Base-by-base conservation (phyloP, 1,140 invertebrate species). In the Aleiodes sp. region DNA sequence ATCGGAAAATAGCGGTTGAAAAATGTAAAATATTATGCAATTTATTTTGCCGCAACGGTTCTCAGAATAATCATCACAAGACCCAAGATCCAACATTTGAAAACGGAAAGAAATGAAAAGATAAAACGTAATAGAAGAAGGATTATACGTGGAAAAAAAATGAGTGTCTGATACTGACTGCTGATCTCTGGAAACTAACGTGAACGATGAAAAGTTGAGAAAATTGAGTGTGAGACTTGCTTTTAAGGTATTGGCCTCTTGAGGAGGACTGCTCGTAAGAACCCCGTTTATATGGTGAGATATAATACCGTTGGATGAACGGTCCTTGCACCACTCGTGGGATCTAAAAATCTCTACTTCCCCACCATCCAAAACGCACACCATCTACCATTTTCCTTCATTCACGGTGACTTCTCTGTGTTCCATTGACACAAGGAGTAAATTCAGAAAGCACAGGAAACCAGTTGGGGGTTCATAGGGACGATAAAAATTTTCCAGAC, bases 171-270 rank as follows among this genome's bases (percentile, higher is more conserved):
- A 37, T 62, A 61, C 26, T 37, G 52, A 37, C 21, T 41, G 35
- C 33, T 63, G 61, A 29, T 28, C 31, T n/a, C 33, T 16, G 2
- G 19, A 10, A 46, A 2, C 14, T 35, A 35, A 35, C 31, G 4
- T 35, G 10, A 10, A 35, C 4, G 31, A 10, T 6, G 10, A 35
- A 35, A 35, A 35, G 31, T 35, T 35, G 31, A 10, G 31, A 6
- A 10, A 35, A 35, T 14, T 19, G 14, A 52, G 63, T 19, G 35
- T 33, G 43, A 59, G 68, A 43, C 65, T 71, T 68, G 78, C 77
- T 80, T 80, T 80, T 78, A 81, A 82, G 80, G 75, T 82, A 81
- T 82, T 82, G 79, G 75, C 75, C 57, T 16, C 75, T 75, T 72
- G 52, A 60, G 46, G 70, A 67, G 72, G 72, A 70, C 73, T 56